Base-by-base conservation (phyloP, 1,140 invertebrate genomes). In the Pygmarrhopalites habei region DNA sequence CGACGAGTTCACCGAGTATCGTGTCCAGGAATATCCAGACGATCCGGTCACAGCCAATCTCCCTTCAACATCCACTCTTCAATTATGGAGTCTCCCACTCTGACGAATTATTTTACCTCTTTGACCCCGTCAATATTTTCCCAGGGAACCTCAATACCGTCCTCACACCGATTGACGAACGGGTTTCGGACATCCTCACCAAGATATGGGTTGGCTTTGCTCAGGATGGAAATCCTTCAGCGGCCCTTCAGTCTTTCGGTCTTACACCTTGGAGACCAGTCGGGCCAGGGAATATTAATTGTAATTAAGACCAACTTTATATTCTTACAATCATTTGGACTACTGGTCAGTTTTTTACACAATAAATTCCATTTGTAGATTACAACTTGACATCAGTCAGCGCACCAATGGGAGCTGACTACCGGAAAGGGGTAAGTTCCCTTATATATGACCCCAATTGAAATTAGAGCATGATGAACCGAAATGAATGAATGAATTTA, bases 61-160 rank as follows among this genome's bases (percentile, higher is more conserved):
- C n/a, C n/a, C n/a, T n/a, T n/a, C 57, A 66, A 10, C 68, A 66
- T 53, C 59, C 64, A 21, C 51, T 69, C 1, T 69, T 64, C 35
- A 55, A 61, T 21, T 56, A 53, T 35, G 68, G 64, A 19, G 53
- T 66, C 10, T 15, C 51, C 1, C 68, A 69, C 44, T 39, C 39
- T 0, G 68, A 69, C 21, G 68, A 69, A 25, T 21, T 64, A 3
- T 64, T 58, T 43, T 69, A 66, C 28, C 60, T 69, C 12, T 69
- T 69, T 29, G 64, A 69, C 19, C 68, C 68, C 2, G 25, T 64
- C 1, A 51, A 32, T 26, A 25, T 46, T 1, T n/a, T 30, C 10
- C 23, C 29, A 0, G 51, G 57, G 29, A 56, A 35, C 15, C 15
- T 60, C 35, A 60, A 58, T 17, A 19, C 26, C 15, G 53, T 55